phyloP scores from a whole-genome alignment of 2,113 vertebrate genomes.

The Nicator chloris region DNA sequence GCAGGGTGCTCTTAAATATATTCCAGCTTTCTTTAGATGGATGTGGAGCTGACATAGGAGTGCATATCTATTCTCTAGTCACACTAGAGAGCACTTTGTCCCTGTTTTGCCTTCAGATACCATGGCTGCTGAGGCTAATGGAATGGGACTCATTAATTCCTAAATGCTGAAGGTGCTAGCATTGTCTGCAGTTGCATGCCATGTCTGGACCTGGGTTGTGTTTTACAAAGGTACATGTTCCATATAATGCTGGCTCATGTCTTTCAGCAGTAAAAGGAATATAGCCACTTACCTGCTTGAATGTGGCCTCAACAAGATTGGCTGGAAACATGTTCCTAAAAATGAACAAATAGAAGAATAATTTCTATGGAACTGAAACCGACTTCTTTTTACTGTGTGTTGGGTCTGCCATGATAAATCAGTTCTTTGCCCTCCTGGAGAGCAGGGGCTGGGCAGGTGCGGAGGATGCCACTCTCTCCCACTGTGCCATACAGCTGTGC shows the following conservation, averaged over 20 bases:
- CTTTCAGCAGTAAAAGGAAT: neutral
- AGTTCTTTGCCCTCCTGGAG: neutral
- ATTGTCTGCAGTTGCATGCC: neutral
- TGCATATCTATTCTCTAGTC: neutral
- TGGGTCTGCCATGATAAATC: neutral
- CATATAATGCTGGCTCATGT: neutral
- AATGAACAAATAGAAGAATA: constrained; percentile 54
- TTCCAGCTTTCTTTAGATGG: neutral
- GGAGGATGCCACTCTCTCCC: neutral
- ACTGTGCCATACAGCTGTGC: neutral
- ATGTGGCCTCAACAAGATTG: constrained; percentile 95
- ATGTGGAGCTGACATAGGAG: neutral
- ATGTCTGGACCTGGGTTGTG: neutral
- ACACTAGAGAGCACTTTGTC: neutral
- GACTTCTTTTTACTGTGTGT: neutral
- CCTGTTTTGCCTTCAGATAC: neutral
- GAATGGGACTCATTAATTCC: neutral
- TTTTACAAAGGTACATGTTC: neutral
- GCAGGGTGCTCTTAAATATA: neutral
- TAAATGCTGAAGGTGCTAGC: neutral
- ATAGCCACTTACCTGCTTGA: constrained; percentile 87
- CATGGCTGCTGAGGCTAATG: neutral
- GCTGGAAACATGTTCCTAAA: constrained; percentile 98
- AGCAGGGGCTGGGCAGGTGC: neutral
- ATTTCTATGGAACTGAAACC: neutral